Conservation (phyloP, 1,140 invertebrate genomes). For the Drosophila auraria region DNA sequence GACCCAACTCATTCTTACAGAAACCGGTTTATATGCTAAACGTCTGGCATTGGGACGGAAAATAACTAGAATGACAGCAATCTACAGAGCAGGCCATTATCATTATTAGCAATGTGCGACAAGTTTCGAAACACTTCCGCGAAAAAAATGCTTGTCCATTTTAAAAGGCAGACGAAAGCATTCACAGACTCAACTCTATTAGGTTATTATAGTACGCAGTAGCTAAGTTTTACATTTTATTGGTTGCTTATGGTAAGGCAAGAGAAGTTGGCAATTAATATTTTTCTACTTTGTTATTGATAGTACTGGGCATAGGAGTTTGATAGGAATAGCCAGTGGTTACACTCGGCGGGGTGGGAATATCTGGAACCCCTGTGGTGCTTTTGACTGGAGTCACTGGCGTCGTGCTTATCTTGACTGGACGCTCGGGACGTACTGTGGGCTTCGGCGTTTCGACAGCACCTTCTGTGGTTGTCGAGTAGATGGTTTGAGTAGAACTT, state of each 20-base stretch:
- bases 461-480: slow-evolving; percentile 71
- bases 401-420: slow-evolving; percentile 47
- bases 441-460: slow-evolving; percentile 62
- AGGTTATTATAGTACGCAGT: slow-evolving; percentile 7
- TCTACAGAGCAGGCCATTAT: slow-evolving; percentile 53
- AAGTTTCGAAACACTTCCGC: slow-evolving; percentile 52
- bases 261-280: slow-evolving; percentile 49
- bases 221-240: not conserved
- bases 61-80: slow-evolving; percentile 10
- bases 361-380: slow-evolving; percentile 24
- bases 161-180: slow-evolving; percentile 18
- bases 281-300: slow-evolving; percentile 16
- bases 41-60: slow-evolving; percentile 4
- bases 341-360: slow-evolving; percentile 12
- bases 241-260: slow-evolving; percentile 19
- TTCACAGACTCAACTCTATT: slow-evolving; percentile 5
- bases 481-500: slow-evolving; percentile 68
- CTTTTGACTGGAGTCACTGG: slow-evolving; percentile 18
- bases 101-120: slow-evolving; percentile 20
- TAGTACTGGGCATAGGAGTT: slow-evolving; percentile 13
- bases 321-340: slow-evolving; percentile 43
- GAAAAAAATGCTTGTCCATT: slow-evolving; percentile 3
- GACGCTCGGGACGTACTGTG: slow-evolving; percentile 65
- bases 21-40: slow-evolving; percentile 76
- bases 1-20: slow-evolving; percentile 6